A percentile compares a stretch with the other conserved stretches of the same genome.
phyloP scores from a whole-genome alignment of 2,113 vertebrate genomes.

The Raja brachyura region DNA sequence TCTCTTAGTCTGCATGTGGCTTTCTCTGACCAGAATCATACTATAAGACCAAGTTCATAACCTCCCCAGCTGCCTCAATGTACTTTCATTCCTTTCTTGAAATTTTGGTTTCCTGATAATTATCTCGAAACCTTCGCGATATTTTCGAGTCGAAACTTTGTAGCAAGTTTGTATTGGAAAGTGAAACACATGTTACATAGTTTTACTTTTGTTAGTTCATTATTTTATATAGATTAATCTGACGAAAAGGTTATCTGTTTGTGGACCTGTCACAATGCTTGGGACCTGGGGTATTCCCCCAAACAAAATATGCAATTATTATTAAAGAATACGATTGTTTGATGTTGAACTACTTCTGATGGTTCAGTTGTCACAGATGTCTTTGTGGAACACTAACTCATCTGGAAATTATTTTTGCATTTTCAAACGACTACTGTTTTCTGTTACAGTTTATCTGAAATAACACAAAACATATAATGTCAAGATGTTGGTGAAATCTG shows the following conservation, averaged over 20 bases:
- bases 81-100: neutral
- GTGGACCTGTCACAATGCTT: neutral
- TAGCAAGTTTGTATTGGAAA: neutral
- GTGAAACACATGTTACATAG: neutral
- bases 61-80: neutral
- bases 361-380: neutral
- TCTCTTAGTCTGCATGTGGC: neutral
- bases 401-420: constrained; percentile 10
- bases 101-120: neutral
- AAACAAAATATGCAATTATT: neutral
- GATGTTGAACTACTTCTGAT: neutral
- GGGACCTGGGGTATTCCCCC: neutral
- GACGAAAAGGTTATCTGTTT: neutral
- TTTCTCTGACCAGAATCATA: neutral
- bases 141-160: neutral
- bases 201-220: neutral
- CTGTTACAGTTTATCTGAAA: neutral
- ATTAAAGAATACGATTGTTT: neutral
- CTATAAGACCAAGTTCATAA: neutral
- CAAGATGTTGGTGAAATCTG: neutral
- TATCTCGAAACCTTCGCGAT: neutral
- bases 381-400: neutral
- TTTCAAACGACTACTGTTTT: constrained; percentile 14
- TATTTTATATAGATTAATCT: neutral
- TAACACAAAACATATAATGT: neutral